Evolutionary conservation across 1,140 invertebrate species (phyloP), one percentile per base, ranked within the genome.

Genomic region (Bombus confusus): DNA sequence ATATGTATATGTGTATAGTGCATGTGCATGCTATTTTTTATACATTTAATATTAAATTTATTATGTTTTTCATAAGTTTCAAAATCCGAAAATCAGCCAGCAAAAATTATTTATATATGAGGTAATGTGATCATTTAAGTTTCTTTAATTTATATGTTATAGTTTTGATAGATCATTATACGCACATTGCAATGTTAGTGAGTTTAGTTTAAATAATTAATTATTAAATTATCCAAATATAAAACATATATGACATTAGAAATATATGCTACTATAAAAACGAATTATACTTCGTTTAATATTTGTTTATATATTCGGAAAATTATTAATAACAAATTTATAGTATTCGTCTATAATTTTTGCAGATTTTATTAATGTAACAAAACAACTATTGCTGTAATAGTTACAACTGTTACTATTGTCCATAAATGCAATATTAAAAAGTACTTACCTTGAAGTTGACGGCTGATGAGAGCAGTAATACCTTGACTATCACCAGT

Each of bases 381-480:
- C 34, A 37, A 57, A 57, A 75, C 10, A n/a, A 64, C 62, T 31
- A 25, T 69, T 68, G 18, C 47, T 52, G 22, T 22, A 52, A 52
- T 52, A 52, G 47, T 52, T 9, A 66, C 8, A 39, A 71, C 2
- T 39, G 2, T 62, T 62, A 52, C 10, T 37, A 37, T 28, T 39
- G 37, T 69, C 1, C 12, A 71, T 6, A 71, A 71, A 71, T 15
- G 8, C 25, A 71, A 71, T 39, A 71, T 43, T 59, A 13, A 72
- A 43, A 41, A n/a, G 37, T 81, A 90, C 83, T 91, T 96, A 97
- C 97, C 97, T 97, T 97, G 97, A 83, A 97, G 94, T 94, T 97
- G 97, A 86, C 97, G 95, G 94, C 97, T 97, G 78, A 97, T 97
- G 79, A 97, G 94, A 52, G 97, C 97, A 79, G 97, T 97, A 91